Conservation (phyloP, 2,888 invertebrate genomes). For the Oscheius sp. region DNA sequence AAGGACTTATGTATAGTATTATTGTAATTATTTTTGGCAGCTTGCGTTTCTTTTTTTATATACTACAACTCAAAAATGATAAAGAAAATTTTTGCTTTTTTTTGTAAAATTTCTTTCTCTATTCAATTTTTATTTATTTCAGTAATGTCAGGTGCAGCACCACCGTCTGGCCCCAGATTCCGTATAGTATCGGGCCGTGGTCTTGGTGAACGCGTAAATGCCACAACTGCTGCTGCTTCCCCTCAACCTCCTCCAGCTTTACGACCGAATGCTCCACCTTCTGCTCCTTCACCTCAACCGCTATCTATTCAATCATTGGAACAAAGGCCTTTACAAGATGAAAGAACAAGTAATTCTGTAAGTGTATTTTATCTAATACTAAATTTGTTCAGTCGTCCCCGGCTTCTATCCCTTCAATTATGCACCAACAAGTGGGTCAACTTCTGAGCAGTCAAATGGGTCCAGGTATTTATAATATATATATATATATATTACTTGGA, state of each 20-base stretch:
- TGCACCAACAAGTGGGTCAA: background rate
- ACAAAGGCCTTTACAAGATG: background rate
- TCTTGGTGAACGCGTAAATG: slow-evolving; percentile 33
- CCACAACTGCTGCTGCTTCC: background rate
- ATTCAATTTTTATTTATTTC: background rate
- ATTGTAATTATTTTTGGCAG: too few relatives aligned
- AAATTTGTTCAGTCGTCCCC: slow-evolving; percentile 7
- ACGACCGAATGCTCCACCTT: background rate
- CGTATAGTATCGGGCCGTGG: slow-evolving; percentile 46
- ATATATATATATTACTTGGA: background rate
- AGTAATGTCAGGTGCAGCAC: slow-evolving; percentile 20
- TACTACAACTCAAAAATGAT: too few relatives aligned
- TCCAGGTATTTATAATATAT: background rate
- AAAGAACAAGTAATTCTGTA: background rate
- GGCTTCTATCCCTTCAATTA: background rate
- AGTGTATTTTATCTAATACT: background rate
- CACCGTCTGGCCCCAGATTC: slow-evolving; percentile 34
- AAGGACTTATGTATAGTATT: too few relatives aligned
- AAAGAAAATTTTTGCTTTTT: too few relatives aligned
- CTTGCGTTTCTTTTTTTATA: too few relatives aligned
- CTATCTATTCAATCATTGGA: slow-evolving; percentile 1
- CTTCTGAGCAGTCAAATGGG: background rate
- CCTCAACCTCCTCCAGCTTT: slow-evolving; percentile 10
- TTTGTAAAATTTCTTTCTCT: too few relatives aligned
- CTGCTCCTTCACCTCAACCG: slow-evolving; percentile 7